Percentiles rank a stretch among this genome's conserved stretches.
These are phyloP conservation scores for Gallinago nigripennis DNA, from an alignment of 2,797 vertebrate genomes.

Conservation along the genomic window DNA sequence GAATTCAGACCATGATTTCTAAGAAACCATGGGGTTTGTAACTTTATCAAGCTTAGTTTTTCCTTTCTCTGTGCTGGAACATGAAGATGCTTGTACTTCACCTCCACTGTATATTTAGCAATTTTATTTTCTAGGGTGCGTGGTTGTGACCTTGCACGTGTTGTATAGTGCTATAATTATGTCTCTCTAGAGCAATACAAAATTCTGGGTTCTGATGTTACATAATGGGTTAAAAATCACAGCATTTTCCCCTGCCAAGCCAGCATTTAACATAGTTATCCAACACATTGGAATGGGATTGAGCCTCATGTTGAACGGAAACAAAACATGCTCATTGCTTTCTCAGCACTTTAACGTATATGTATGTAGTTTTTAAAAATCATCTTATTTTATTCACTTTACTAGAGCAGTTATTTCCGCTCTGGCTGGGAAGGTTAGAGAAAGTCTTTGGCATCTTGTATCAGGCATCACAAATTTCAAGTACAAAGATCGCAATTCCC, in stretches of 20 bases:
- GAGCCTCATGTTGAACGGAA: neutral
- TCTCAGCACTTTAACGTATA: neutral
- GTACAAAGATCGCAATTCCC: neutral
- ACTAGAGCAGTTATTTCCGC: neutral
- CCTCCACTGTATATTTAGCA: neutral
- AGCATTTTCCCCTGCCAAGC: neutral
- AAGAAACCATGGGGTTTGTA: neutral
- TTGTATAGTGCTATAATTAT: neutral
- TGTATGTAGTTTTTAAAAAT: neutral
- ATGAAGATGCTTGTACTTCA: neutral
- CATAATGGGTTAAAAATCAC: neutral
- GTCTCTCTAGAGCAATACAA: neutral
- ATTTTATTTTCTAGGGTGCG: neutral
- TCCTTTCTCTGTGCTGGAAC: neutral
- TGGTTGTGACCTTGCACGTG: neutral
- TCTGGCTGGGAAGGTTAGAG: neutral
- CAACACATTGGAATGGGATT: neutral
- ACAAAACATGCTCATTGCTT: neutral
- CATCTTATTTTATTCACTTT: neutral
- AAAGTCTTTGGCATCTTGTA: neutral
- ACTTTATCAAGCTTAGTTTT: neutral
- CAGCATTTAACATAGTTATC: neutral
- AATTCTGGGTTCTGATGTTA: neutral
- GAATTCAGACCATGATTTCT: slow-evolving; percentile 9
- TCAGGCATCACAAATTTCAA: neutral